These are phyloP conservation scores for Caenorhabditis sinica DNA, from an alignment of 2,888 invertebrate species.

Conservation along the genomic window DNA sequence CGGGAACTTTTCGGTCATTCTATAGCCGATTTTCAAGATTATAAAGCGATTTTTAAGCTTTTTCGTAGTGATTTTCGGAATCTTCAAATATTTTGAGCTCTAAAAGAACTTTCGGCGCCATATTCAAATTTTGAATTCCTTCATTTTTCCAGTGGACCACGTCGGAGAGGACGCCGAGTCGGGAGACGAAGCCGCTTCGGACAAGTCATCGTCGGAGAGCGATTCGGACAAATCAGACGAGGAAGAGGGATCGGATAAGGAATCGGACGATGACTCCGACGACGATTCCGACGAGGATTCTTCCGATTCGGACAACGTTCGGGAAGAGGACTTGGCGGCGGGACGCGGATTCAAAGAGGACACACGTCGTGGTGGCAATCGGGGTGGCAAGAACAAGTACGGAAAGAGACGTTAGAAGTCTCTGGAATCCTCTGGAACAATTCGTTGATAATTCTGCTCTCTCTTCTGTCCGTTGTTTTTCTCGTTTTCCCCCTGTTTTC, in stretches of 20 bases:
- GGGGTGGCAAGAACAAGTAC: slow-evolving; percentile 75
- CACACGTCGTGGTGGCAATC: slow-evolving; percentile 58
- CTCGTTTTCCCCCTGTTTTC: background rate
- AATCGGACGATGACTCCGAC: slow-evolving; percentile 50
- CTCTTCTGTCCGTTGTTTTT: background rate
- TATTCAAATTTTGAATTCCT: no score
- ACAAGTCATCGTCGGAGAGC: slow-evolving; percentile 53
- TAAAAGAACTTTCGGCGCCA: no score
- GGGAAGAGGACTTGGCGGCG: slow-evolving; percentile 75
- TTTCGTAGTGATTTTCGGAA: no score
- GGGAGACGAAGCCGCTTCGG: slow-evolving; percentile 55
- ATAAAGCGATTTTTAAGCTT: no score
- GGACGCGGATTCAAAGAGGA: slow-evolving; percentile 70
- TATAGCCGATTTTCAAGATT: no score
- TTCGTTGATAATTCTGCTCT: background rate
- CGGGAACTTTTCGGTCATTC: no score
- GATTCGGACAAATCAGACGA: slow-evolving; percentile 64
- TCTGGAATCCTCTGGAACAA: background rate
- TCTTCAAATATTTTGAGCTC: no score
- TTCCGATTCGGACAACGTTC: slow-evolving; percentile 63
- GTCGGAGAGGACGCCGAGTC: slow-evolving; percentile 69
- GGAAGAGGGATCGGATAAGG: slow-evolving; percentile 60
- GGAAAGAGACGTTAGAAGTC: slow-evolving; percentile 71
- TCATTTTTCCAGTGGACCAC: slow-evolving; percentile 67
- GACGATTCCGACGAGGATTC: slow-evolving; percentile 63